Evolutionary conservation across 2,888 invertebrate genomes (phyloP).

Genomic region (Druceiella hillmani): DNA sequence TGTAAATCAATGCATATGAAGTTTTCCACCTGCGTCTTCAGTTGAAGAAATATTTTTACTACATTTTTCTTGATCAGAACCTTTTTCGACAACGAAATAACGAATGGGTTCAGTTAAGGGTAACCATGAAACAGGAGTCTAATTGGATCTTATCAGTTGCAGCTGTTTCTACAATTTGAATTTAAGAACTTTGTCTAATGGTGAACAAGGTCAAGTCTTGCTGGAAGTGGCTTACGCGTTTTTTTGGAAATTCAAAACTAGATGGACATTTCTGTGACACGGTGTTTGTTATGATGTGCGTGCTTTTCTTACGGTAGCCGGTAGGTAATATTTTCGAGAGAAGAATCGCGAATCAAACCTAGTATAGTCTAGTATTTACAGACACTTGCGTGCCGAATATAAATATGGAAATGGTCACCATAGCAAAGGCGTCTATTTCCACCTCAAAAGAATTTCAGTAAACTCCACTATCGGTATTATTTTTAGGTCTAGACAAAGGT

Average conservation of each 20-base stretch:
- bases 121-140: conserved; percentile 12
- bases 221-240: conserved; percentile 3
- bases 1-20: conserved; percentile 10
- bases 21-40: conserved; percentile 12
- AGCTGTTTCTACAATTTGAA: too few relatives aligned
- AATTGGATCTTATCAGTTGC: conserved; percentile 11
- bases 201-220: conserved; percentile 3
- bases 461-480: conserved; percentile 1
- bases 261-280: conserved; percentile 8
- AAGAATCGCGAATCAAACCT: conserved; percentile 5
- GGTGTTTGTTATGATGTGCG: conserved; percentile 2
- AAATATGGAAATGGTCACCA: conserved; percentile 3
- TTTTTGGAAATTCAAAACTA: conserved; percentile 8
- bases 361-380: conserved; percentile 3
- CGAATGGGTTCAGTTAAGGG: conserved; percentile 9
- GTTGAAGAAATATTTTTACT: conserved; percentile 11
- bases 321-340: conserved; percentile 4
- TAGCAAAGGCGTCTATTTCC: not conserved
- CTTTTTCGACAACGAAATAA: conserved; percentile 11
- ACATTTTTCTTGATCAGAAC: too few relatives aligned
- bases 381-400: conserved; percentile 2
- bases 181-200: too few relatives aligned
- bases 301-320: too few relatives aligned
- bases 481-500: conserved; percentile 3
- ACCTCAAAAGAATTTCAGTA: conserved; percentile 4